Percentiles rank a stretch among this genome's conserved stretches.
phyloP scores from a whole-genome alignment of 92 coral and sea anemone genomes.

The Anthopleura xanthogrammica region DNA sequence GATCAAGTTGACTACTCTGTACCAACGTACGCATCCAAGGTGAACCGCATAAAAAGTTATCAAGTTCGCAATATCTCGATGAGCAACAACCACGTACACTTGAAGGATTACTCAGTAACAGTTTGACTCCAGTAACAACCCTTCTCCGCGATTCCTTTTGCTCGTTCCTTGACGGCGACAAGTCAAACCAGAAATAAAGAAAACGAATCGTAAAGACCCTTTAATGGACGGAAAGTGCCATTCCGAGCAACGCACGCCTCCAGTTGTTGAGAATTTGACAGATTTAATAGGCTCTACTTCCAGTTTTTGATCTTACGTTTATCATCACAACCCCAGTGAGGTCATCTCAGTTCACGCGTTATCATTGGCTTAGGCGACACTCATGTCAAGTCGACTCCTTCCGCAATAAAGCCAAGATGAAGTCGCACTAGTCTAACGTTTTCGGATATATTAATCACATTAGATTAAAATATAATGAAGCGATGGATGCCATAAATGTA shows the following conservation, averaged over 20 bases:
- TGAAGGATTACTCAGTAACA: neutral
- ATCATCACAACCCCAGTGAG: slow-evolving; percentile 18
- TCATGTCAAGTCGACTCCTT: neutral
- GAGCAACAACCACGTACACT: neutral
- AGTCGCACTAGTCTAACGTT: neutral
- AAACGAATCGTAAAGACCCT: neutral
- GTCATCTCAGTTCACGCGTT: slow-evolving; percentile 10
- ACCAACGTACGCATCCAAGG: neutral
- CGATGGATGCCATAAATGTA: neutral
- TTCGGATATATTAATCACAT: neutral
- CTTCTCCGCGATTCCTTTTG: neutral
- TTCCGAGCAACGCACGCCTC: slow-evolving; percentile 23
- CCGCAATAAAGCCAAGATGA: neutral
- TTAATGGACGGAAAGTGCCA: slow-evolving; percentile 20
- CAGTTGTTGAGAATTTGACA: slow-evolving; percentile 30
- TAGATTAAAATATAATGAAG: slow-evolving; percentile 3
- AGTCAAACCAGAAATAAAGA: slow-evolving; percentile 11
- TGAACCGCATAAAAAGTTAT: neutral
- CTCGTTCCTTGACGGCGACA: neutral
- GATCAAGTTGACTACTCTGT: neutral
- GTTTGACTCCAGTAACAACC: no score
- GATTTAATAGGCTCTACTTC: slow-evolving; percentile 14
- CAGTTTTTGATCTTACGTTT: slow-evolving; percentile 6
- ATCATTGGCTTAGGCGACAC: neutral
- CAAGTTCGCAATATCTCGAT: neutral